phyloP scores from a whole-genome alignment of 2,113 vertebrate genomes.

The Eubucco bourcierii region DNA sequence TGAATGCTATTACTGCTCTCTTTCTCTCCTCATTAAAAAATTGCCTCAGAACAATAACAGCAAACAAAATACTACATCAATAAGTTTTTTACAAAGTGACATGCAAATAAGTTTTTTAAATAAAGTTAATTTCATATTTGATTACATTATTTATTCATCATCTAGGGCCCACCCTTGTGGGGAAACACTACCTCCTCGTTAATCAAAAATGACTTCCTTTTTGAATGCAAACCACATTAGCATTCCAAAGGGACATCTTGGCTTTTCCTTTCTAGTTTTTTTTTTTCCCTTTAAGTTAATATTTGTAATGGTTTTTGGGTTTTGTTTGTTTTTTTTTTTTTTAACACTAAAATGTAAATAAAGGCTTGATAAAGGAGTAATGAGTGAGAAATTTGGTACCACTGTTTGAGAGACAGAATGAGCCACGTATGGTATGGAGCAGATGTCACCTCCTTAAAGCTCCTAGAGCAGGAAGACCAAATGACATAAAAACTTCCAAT shows the following conservation, averaged over 20 bases:
- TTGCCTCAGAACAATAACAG: constrained; percentile 37
- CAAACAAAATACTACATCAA: constrained; percentile 57
- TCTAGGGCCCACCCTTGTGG: constrained; percentile 45
- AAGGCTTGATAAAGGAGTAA: neutral
- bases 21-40: constrained; percentile 22
- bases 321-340: too few species aligned
- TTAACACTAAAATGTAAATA: neutral
- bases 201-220: constrained; percentile 43
- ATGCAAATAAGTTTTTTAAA: constrained; percentile 58
- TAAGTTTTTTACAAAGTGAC: constrained; percentile 39
- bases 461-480: neutral
- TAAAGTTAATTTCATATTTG: constrained; percentile 66
- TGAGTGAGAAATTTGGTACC: neutral
- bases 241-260: constrained; percentile 40
- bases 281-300: neutral
- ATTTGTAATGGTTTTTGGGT: neutral
- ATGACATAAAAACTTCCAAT: neutral
- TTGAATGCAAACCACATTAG: constrained; percentile 44
- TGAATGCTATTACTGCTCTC: neutral
- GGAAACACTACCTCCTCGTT: constrained; percentile 55
- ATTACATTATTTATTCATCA: constrained; percentile 67
- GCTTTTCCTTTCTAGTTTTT: neutral
- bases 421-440: neutral
- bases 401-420: neutral
- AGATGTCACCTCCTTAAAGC: neutral